phyloP scores from a whole-genome alignment of 30 jellyfish, hydroid and myxozoan species.

The Calvadosia cruxmelitensis region DNA sequence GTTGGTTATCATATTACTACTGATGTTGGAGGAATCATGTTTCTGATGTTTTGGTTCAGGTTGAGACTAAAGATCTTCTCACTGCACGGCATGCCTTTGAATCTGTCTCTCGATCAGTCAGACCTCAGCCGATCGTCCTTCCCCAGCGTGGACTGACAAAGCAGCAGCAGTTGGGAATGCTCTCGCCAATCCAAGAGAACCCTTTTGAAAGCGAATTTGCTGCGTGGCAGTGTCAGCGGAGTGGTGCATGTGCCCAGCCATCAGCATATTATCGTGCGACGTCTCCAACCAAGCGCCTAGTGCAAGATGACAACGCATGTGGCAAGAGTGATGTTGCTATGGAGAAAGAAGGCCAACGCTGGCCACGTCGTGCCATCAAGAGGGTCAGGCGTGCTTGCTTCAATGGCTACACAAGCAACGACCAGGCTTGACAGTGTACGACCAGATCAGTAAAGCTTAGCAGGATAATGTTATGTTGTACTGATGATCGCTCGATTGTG shows the following conservation, averaged over 20 bases:
- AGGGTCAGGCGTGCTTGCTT: no score
- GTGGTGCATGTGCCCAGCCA: background rate
- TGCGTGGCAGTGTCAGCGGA: background rate
- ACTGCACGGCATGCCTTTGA: constrained; percentile 43
- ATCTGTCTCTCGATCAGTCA: constrained; percentile 15
- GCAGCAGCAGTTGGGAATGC: constrained; percentile 15
- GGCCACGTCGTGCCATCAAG: no score
- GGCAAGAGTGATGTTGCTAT: no score
- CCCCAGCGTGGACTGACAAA: constrained; percentile 19
- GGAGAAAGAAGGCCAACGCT: no score
- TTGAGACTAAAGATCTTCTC: constrained; percentile 35
- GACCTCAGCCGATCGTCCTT: constrained; percentile 18
- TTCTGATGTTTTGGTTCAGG: constrained; percentile 24
- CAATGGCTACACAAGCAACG: no score
- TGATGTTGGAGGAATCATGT: no score
- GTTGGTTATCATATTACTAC: no score
- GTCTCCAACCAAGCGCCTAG: background rate
- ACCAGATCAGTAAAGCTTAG: no score
- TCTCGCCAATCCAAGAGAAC: constrained; percentile 57
- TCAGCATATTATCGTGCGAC: background rate
- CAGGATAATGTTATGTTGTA: no score
- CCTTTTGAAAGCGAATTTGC: constrained; percentile 55
- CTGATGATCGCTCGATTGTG: no score
- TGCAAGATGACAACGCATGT: background rate
- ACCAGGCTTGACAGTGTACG: no score